phyloP scores from a whole-genome alignment of 2,113 vertebrate genomes.

The Pogonocichla stellata region DNA sequence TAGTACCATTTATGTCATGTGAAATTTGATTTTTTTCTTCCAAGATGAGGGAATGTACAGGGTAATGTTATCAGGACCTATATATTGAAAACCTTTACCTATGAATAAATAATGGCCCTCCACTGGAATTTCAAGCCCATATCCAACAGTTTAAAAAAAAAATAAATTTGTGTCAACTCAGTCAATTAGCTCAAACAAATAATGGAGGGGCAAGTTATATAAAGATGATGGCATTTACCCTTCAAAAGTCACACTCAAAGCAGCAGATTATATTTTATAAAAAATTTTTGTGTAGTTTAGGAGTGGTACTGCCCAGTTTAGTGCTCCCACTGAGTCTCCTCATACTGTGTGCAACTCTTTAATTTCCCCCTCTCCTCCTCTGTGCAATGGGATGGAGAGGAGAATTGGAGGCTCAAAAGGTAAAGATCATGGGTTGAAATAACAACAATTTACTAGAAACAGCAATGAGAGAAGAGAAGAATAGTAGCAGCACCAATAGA shows the following conservation, averaged over 20 bases:
- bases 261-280: not conserved
- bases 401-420: not conserved
- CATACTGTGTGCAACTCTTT: not conserved
- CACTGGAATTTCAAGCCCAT: not conserved
- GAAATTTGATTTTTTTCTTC: not conserved
- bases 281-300: not conserved
- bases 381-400: not conserved
- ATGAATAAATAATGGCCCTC: not conserved
- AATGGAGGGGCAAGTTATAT: not conserved
- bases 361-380: not conserved
- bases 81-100: not conserved
- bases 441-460: not conserved
- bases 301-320: not conserved
- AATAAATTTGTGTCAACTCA: not conserved
- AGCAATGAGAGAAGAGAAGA: not conserved
- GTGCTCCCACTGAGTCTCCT: not conserved
- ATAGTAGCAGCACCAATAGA: not conserved
- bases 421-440: not conserved
- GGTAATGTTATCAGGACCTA: not conserved
- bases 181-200: not conserved
- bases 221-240: not conserved
- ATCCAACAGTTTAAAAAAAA: not conserved
- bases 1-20: not conserved
- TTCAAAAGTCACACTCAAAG: not conserved
- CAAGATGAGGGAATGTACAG: not conserved